Evolutionary conservation across 1,140 invertebrate genomes (phyloP).

Genomic region (Drosophila rufa): DNA sequence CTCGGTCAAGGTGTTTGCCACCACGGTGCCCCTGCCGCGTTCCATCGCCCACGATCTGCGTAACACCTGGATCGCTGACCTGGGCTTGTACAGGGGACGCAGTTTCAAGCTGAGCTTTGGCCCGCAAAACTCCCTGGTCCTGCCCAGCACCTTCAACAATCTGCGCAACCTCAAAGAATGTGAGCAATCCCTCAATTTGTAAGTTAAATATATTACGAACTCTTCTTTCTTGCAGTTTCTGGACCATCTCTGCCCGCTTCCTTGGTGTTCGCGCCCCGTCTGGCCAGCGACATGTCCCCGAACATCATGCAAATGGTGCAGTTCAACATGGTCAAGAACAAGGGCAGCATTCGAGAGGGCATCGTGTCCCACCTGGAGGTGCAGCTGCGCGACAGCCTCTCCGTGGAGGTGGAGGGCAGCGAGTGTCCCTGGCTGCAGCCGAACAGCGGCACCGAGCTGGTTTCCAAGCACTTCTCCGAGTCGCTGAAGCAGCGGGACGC

Average conservation of each 20-base stretch:
- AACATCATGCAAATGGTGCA: constrained; percentile 68
- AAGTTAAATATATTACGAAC: background rate
- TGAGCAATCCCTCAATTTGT: background rate
- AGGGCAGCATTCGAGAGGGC: constrained; percentile 65
- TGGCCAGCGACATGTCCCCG: constrained; percentile 55
- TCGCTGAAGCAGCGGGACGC: constrained; percentile 83
- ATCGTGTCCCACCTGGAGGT: constrained; percentile 86
- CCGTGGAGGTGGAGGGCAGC: constrained; percentile 84
- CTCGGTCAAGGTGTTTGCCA: constrained; percentile 85
- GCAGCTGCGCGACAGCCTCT: constrained; percentile 85
- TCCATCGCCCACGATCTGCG: constrained; percentile 85
- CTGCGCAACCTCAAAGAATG: constrained; percentile 47
- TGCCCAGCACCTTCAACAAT: constrained; percentile 72
- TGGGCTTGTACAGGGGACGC: constrained; percentile 88
- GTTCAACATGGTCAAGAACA: constrained; percentile 62
- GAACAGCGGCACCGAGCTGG: constrained; percentile 71
- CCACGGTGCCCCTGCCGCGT: constrained; percentile 85
- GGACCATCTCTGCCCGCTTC: constrained; percentile 22
- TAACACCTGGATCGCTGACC: constrained; percentile 88
- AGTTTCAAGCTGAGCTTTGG: constrained; percentile 92
- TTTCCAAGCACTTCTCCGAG: constrained; percentile 86
- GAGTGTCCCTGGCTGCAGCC: constrained; percentile 85
- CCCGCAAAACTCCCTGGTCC: constrained; percentile 87
- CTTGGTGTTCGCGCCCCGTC: constrained; percentile 54
- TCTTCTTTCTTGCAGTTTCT: constrained; percentile 16